Base-by-base conservation (phyloP, 2,888 invertebrate species). In the Nipponacmea schrenckii region DNA sequence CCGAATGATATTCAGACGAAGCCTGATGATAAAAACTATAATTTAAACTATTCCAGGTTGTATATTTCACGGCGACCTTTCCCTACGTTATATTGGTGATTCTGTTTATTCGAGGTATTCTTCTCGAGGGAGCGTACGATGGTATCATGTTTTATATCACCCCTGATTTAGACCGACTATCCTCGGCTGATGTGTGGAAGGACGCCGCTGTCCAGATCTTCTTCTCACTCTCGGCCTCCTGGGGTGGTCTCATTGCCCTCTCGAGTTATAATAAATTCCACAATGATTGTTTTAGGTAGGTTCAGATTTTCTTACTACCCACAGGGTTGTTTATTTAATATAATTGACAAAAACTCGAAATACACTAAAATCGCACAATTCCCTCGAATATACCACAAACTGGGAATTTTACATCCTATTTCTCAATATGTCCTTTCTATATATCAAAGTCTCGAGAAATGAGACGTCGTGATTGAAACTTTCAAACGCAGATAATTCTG, bases 211-310 rank as follows among this genome's bases (percentile, higher is more conserved):
- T 86, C 1, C 88, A 88, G 77, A 87, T 87, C 56, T 88, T 88
- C 81, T 88, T 88, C 80, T 87, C 87, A 1, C 77, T 88, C 70
- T 86, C 87, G 0, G 85, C 86, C 7, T 85, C 86, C 4, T 88
- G 86, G 85, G 89, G 89, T 62, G 89, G 89, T 24, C 80, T 90
- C n/a, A 89, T 89, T n/a, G 84, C 89, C 14, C 77, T 89, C 45
- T 81, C 88, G 63, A 87, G 87, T 74, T 90, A 90, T 78, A 90
- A 90, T 79, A 81, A 84, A 24, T 89, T 89, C 77, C 85, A 89
- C 68, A 89, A 89, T 71, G 86, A 89, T 71, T 76, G 77, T 20
- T 72, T 86, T 62, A 80, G 84, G 86, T 86, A 78, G 70, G 66
- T 50, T 12, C n/a, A 15, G 14, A 20, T 56, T 31, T 31, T n/a